A percentile compares a stretch with the other conserved stretches of the same genome.
phyloP scores from a whole-genome alignment of 1,140 invertebrate genomes.

The Scylla paramamosain region DNA sequence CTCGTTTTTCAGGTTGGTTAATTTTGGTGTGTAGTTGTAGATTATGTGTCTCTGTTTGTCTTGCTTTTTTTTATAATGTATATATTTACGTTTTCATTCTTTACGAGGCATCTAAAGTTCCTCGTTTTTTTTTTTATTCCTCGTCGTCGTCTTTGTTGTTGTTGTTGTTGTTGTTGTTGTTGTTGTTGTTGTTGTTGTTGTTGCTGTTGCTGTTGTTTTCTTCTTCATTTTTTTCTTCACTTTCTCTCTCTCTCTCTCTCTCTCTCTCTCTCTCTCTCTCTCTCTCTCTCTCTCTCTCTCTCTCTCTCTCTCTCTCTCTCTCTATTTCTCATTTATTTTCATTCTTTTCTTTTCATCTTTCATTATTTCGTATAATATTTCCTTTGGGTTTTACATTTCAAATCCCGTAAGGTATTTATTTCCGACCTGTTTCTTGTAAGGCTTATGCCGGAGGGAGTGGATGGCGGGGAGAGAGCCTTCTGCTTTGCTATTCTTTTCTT shows the following conservation, averaged over 20 bases:
- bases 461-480: too few relatives aligned
- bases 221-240: neutral
- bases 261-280: neutral
- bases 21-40: neutral
- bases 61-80: neutral
- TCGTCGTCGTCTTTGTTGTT: neutral
- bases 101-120: neutral
- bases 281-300: neutral
- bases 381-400: too few relatives aligned
- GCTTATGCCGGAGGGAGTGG: too few relatives aligned
- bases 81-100: neutral
- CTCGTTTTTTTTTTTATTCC: neutral
- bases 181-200: neutral
- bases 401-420: too few relatives aligned
- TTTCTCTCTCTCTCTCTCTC: neutral
- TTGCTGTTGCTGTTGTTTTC: neutral
- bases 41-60: neutral
- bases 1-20: neutral
- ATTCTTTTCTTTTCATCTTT: too few relatives aligned
- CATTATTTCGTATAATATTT: too few relatives aligned
- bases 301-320: neutral
- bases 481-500: too few relatives aligned
- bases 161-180: neutral
- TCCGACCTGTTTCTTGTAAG: too few relatives aligned
- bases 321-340: too few relatives aligned